Conservation (phyloP, 2,888 invertebrate species). For the Synanthedon myopaeformis region DNA sequence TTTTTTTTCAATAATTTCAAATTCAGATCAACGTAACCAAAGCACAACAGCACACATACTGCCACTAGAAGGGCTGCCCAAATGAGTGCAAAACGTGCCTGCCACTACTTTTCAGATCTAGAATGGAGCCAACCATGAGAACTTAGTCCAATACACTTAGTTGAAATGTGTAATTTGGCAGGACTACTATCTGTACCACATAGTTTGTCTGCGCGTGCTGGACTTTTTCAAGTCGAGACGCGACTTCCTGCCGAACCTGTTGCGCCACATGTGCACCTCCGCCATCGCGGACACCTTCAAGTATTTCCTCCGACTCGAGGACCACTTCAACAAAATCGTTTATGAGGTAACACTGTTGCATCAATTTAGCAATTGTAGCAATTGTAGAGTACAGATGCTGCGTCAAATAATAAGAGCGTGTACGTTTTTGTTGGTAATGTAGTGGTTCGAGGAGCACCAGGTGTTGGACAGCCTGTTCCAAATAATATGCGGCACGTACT, state of each 20-base stretch:
- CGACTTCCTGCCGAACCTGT: conserved; percentile 87
- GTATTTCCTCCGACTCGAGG: conserved; percentile 81
- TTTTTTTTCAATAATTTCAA: too few relatives aligned
- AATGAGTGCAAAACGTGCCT: too few relatives aligned
- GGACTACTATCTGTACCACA: conserved; percentile 94
- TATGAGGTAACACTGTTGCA: conserved; percentile 36
- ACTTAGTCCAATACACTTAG: not conserved
- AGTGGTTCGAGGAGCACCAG: conserved; percentile 93
- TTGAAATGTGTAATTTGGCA: conserved; percentile 27
- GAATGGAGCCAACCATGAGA: too few relatives aligned
- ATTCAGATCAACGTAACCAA: too few relatives aligned
- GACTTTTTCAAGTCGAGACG: conserved; percentile 90
- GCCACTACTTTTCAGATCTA: too few relatives aligned
- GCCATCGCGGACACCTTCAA: conserved; percentile 95
- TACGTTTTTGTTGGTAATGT: conserved; percentile 6
- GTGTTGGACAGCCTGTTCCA: conserved; percentile 84
- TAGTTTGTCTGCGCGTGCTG: conserved; percentile 90
- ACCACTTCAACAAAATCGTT: conserved; percentile 49
- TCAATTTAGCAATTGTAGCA: too few relatives aligned
- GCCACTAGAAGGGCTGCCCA: too few relatives aligned
- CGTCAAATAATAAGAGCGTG: too few relatives aligned
- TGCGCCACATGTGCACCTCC: conserved; percentile 92
- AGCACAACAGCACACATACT: too few relatives aligned
- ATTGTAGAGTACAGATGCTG: not conserved
- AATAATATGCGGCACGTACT: conserved; percentile 64